A percentile compares a stretch with the other conserved stretches of the same genome.
Evolutionary conservation across 2,113 vertebrate species (phyloP).

Genomic region (Dasypus novemcinctus): DNA sequence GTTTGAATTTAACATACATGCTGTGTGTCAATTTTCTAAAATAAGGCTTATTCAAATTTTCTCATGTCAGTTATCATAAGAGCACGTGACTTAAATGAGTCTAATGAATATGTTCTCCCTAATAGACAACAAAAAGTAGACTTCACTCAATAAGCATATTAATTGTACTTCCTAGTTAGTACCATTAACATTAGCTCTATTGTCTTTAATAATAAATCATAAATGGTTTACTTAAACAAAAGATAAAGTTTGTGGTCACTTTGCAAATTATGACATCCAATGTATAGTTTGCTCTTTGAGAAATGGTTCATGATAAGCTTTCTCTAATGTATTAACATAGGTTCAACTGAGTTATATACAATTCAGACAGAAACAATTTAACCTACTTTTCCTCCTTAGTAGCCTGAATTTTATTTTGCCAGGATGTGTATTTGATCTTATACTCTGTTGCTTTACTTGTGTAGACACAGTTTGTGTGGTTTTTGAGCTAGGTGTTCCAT

Average conservation of each 20-base stretch:
- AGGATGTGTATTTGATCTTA: neutral
- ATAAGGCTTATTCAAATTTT: neutral
- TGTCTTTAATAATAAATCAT: neutral
- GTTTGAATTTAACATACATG: neutral
- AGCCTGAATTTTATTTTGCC: neutral
- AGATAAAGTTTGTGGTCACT: neutral
- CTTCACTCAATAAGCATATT: neutral
- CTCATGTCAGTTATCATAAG: neutral
- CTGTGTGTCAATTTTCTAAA: neutral
- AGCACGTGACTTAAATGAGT: neutral
- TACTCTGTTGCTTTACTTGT: constrained; percentile 16
- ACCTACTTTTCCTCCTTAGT: constrained; percentile 25
- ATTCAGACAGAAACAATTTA: neutral
- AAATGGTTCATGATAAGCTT: neutral
- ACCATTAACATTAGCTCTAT: neutral
- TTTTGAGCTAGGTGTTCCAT: neutral
- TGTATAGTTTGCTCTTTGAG: neutral
- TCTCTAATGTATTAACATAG: neutral
- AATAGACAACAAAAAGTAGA: neutral
- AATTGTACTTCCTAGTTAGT: neutral
- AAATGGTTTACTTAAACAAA: neutral
- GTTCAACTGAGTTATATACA: neutral
- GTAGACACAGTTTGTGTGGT: neutral
- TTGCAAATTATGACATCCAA: neutral
- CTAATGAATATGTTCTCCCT: neutral